A percentile compares a stretch with the other conserved stretches of the same genome.
Conservation (phyloP, 2,888 invertebrate genomes). For the Stenodera caucasica region DNA sequence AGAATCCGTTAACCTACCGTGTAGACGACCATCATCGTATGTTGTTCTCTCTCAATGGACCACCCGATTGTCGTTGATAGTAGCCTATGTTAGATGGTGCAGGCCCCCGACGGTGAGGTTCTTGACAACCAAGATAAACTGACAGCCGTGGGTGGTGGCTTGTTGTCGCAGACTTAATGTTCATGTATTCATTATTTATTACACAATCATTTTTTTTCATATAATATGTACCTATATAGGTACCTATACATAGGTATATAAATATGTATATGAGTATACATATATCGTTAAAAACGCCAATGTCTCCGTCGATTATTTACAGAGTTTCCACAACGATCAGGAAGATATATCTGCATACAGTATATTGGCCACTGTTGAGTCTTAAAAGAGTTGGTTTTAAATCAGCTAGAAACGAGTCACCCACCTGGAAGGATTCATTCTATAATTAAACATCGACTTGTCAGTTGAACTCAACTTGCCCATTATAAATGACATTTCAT, state of each 20-base stretch:
- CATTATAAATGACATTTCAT: too few relatives aligned
- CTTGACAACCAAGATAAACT: slow-evolving; percentile 53
- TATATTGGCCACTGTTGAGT: neutral
- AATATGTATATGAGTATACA: too few relatives aligned
- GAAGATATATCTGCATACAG: slow-evolving; percentile 5
- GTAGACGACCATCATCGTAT: neutral
- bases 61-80: slow-evolving; percentile 50
- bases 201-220: slow-evolving; percentile 33
- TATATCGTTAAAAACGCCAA: slow-evolving; percentile 27
- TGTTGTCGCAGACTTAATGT: slow-evolving; percentile 54
- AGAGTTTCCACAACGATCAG: slow-evolving; percentile 13
- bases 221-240: too few relatives aligned
- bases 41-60: slow-evolving; percentile 47
- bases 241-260: too few relatives aligned
- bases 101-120: slow-evolving; percentile 50
- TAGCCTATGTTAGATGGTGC: slow-evolving; percentile 46
- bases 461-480: neutral
- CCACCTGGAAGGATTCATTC: neutral
- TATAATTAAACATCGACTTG: neutral
- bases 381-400: slow-evolving; percentile 7
- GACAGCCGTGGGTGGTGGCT: slow-evolving; percentile 55
- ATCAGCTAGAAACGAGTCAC: neutral
- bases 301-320: slow-evolving; percentile 27
- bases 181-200: slow-evolving; percentile 53
- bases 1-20: neutral